Base-by-base conservation (phyloP, 2,113 vertebrate species). In the Garra rufa region DNA sequence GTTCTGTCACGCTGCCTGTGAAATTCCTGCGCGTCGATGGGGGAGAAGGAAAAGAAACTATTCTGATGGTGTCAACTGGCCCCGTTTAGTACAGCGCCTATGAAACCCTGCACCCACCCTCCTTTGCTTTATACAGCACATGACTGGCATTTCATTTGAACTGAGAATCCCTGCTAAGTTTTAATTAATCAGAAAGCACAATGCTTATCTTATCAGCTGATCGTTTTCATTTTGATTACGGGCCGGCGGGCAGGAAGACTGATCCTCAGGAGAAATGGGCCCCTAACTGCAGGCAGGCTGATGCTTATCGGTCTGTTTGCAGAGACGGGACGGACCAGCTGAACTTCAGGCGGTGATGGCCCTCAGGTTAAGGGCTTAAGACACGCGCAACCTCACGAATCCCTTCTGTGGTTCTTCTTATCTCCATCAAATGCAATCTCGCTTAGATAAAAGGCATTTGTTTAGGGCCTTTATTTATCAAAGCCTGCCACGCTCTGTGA, bases 151-250 rank as follows among this genome's bases (percentile, higher is more conserved):
- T 85, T 83, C 73, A 82, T 85, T 69, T 82, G 30, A 78, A 75
- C 28, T 21, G 43, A 57, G 57, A 34, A 17, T 59, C 83, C 41
- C 87, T 81, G 88, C 90, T 87, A 83, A 21, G 82, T 92, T 93
- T 93, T 93, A 94, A 93, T 94, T 94, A 94, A 94, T 92, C 91
- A 90, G 76, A 86, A 89, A 90, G 87, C 88, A 82, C 78, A 90
- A 91, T 91, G 90, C 90, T 93, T 93, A 93, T 94, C 92, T 94
- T 93, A 93, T 94, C 92, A 89, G 86, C 84, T 88, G 87, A 95
- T 94, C 88, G 82, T 85, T 91, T 88, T 89, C 87, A 88, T 92
- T 92, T 92, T 88, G 91, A 91, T 93, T 93, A 67, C 3, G 59
- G 92, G 90, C 87, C 79, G 88, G 90, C 80, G 85, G 87, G 88